Percentiles rank a stretch among this genome's conserved stretches.
These are phyloP conservation scores for Acanthurus lineatus DNA, from an alignment of 2,797 vertebrate species.

Conservation along the genomic window DNA sequence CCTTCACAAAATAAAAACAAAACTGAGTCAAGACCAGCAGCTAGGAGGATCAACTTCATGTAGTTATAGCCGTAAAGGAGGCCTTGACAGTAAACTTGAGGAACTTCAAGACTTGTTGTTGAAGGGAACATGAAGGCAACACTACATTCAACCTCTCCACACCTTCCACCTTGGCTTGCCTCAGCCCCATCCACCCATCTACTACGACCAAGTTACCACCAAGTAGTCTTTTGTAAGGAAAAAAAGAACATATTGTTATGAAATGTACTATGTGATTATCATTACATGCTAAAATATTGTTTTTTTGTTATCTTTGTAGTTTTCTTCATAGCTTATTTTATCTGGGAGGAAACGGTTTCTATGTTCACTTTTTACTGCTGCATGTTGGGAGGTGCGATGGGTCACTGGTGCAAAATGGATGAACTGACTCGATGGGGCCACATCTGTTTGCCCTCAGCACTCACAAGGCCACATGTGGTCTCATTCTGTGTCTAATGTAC, in stretches of 20 bases:
- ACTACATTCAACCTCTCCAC: conserved; percentile 60
- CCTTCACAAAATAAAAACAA: conserved; percentile 24
- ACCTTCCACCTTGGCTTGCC: conserved; percentile 32
- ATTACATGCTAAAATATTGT: conserved; percentile 80
- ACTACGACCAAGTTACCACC: conserved; percentile 66
- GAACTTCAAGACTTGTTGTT: conserved; percentile 29
- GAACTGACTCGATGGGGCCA: conserved; percentile 33
- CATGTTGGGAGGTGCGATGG: conserved; percentile 36
- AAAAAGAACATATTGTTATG: conserved; percentile 71
- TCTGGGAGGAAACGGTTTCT: conserved; percentile 22
- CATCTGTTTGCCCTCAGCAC: conserved; percentile 18
- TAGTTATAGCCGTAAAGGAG: conserved; percentile 31
- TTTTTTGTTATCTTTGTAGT: conserved; percentile 56
- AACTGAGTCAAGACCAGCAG: conserved; percentile 49
- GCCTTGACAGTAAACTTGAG: conserved; percentile 29
- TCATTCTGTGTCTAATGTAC: conserved; percentile 49
- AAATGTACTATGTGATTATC: conserved; percentile 79
- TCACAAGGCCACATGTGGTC: conserved; percentile 22
- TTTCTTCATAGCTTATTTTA: conserved; percentile 60
- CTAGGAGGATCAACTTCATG: conserved; percentile 14
- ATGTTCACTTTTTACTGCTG: conserved; percentile 53
- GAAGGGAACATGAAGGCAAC: conserved; percentile 52
- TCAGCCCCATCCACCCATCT: conserved; percentile 38
- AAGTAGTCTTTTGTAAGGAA: conserved; percentile 76
- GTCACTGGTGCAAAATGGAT: conserved; percentile 25